Evolutionary conservation across 2,113 vertebrate genomes (phyloP), one percentile per base, ranked within the genome.

Genomic region (Upupa epops): DNA sequence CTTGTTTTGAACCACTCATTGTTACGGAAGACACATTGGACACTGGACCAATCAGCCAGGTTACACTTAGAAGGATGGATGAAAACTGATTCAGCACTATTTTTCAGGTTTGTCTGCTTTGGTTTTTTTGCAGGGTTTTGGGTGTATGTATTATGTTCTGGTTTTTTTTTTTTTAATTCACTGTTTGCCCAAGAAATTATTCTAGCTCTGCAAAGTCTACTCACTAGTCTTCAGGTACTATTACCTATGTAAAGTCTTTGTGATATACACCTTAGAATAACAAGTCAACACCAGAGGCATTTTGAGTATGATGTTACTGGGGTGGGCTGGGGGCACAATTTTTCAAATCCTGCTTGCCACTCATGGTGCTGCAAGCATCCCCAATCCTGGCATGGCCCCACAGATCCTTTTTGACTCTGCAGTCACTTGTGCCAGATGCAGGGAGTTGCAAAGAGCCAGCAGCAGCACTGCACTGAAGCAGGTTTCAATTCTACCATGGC

Each of bases 361-460:
- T 11, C 26, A 15, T 0, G 9, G 16, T 54, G 56, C 40, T 66
- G 51, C 12, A 9, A 26, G 32, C 3, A 3, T 71, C 69, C 16
- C 32, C 29, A 70, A 2, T 1, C 17, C 31, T 34, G 8, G 12
- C 36, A 45, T 2, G 20, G 45, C 28, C 31, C 58, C 0, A 0
- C 28, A 49, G 34, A 29, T 10, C 12, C 1, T n/a, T n/a, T 49
- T 6, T 17, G 36, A 16, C 37, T 5, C 18, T 7, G 56, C 70
- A 89, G 55, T 40, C 31, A 26, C 24, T 28, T 0, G 0, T 1
- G 3, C 20, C 64, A 70, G 51, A 31, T 4, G 19, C 1, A 1
- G 22, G 24, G n/a, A 65, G 51, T 1, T 73, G 40, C 34, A 76
- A 34, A 49, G 31, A 79, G 54, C n/a, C n/a, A n/a, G 11, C 63